phyloP scores from a whole-genome alignment of 2,888 invertebrate genomes.

The Byasa hedistus region DNA sequence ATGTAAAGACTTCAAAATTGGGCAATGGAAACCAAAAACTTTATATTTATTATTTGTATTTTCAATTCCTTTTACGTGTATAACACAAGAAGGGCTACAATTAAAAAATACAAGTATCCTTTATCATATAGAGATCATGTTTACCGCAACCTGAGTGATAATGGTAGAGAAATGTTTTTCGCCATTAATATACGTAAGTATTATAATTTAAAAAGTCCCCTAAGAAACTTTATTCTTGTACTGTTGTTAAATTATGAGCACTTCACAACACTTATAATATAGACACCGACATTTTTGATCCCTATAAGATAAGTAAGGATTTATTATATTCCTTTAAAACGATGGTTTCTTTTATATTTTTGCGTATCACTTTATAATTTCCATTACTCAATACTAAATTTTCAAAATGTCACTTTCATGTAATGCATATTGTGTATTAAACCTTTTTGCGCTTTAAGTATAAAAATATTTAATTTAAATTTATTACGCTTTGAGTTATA shows the following conservation, averaged over 20 bases:
- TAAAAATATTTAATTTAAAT: no score
- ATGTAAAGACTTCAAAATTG: background rate
- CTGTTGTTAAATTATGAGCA: background rate
- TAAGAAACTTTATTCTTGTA: background rate
- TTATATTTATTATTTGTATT: constrained; percentile 2
- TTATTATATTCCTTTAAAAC: no score
- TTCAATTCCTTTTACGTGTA: constrained; percentile 2
- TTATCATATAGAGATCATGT: constrained; percentile 46
- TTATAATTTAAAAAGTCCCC: background rate
- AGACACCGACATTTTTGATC: background rate
- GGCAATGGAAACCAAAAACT: constrained; percentile 2
- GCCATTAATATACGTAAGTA: constrained; percentile 52
- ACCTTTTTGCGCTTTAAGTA: no score
- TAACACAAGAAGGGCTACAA: constrained; percentile 11
- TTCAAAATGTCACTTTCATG: no score
- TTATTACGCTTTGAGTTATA: background rate
- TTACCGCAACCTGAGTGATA: constrained; percentile 44
- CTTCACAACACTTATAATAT: no score
- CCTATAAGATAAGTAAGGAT: no score
- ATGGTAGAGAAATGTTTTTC: constrained; percentile 47
- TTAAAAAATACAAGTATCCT: constrained; percentile 39
- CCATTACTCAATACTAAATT: no score
- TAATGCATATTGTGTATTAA: no score
- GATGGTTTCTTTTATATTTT: no score
- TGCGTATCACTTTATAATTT: no score